Percentiles rank a stretch among this genome's conserved stretches.
Evolutionary conservation across 2,113 vertebrate species (phyloP).

Genomic region (Daphoenositta chrysoptera): DNA sequence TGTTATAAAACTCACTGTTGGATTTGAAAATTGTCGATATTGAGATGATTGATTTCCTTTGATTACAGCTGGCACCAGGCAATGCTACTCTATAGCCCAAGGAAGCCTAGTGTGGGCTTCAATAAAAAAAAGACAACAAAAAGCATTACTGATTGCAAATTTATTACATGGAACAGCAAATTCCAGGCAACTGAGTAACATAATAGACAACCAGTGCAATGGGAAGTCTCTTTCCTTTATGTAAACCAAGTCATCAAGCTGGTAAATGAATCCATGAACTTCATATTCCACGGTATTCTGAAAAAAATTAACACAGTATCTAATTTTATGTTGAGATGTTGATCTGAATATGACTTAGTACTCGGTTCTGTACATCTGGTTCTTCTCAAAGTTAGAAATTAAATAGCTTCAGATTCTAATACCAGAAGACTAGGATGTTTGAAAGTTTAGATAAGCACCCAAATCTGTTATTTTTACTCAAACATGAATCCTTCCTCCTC

Average conservation of each 20-base stretch:
- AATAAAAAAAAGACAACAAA: neutral
- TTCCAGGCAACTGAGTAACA: constrained; percentile 3
- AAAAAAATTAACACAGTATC: constrained; percentile 18
- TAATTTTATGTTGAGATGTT: neutral
- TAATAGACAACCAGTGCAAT: neutral
- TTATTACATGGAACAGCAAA: constrained; percentile 55
- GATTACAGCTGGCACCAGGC: neutral
- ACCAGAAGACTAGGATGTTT: neutral
- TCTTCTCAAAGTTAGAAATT: neutral
- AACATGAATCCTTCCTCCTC: neutral
- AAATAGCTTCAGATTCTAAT: neutral
- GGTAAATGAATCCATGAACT: neutral
- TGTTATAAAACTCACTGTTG: neutral
- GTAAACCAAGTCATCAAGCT: neutral
- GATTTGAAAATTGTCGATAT: neutral
- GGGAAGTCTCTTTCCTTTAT: neutral
- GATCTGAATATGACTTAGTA: neutral
- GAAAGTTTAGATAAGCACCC: neutral
- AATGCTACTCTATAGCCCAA: neutral
- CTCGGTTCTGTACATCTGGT: neutral
- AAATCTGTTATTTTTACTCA: neutral
- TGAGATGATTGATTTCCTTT: neutral
- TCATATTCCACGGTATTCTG: constrained; percentile 47
- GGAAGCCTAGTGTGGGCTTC: neutral
- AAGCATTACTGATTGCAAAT: constrained; percentile 38